Percentiles rank a stretch among this genome's conserved stretches.
Conservation (phyloP, 2,797 vertebrate species). For the Balearica regulorum region DNA sequence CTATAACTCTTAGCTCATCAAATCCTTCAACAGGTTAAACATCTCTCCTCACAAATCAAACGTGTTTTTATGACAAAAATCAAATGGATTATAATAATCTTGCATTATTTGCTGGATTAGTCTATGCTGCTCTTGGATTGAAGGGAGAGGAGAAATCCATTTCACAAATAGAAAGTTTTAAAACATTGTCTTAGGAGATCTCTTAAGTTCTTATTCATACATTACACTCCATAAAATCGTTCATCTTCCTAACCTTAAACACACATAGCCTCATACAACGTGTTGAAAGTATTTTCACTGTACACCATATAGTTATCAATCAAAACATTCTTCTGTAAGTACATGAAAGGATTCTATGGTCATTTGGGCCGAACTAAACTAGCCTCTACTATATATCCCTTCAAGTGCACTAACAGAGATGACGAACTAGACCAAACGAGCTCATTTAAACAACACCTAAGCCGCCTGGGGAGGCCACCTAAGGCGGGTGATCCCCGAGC, state of each 20-base stretch:
- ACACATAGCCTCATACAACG: fast-evolving
- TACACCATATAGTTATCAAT: fast-evolving
- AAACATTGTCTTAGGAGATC: not conserved
- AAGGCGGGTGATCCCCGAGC: no score
- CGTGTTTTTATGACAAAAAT: not conserved
- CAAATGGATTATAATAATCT: not conserved
- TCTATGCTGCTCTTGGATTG: not conserved
- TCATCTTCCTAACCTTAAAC: not conserved
- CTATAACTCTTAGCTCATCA: not conserved
- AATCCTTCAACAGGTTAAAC: not conserved
- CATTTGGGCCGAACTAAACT: fast-evolving
- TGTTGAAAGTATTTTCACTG: not conserved
- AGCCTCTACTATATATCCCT: fast-evolving
- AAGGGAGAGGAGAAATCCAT: not conserved
- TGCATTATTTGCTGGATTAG: not conserved
- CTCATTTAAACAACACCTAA: fast-evolving
- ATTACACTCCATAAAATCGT: not conserved
- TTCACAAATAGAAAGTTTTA: not conserved
- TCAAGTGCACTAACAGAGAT: fast-evolving
- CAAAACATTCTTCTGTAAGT: fast-evolving
- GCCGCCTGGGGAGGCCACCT: no score
- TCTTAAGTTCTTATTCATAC: not conserved
- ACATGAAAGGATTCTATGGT: fast-evolving
- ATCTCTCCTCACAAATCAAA: not conserved
- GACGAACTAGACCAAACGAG: fast-evolving